These are phyloP conservation scores for Drosophila subsilvestris DNA, from an alignment of 2,888 invertebrate genomes.

Conservation along the genomic window DNA sequence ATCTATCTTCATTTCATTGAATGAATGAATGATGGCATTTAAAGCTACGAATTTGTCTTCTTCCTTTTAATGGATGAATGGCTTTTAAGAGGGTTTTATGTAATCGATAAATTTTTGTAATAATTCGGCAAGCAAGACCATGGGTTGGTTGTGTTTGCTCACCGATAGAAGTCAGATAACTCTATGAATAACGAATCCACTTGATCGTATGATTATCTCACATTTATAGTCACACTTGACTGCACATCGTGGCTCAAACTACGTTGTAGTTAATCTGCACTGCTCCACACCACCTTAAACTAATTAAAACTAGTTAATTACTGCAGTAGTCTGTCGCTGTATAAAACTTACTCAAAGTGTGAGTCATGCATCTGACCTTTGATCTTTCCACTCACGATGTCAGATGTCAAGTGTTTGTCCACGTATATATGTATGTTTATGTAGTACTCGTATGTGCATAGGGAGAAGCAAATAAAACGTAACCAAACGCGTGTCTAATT, in stretches of 20 bases:
- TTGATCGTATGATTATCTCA: not conserved
- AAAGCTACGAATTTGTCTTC: not conserved
- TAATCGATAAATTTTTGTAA: too few relatives aligned
- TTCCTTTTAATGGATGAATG: not conserved
- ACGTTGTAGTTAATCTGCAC: slow-evolving; percentile 8
- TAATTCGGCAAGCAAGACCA: too few relatives aligned
- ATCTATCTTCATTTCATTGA: not conserved
- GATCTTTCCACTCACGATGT: slow-evolving; percentile 33
- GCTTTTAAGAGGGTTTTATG: not conserved
- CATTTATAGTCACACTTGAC: not conserved
- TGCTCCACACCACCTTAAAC: slow-evolving; percentile 13
- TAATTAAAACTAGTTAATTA: slow-evolving; percentile 46
- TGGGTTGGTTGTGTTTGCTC: too few relatives aligned
- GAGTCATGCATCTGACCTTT: slow-evolving; percentile 9
- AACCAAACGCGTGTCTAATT: slow-evolving; percentile 16
- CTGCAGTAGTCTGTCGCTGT: slow-evolving; percentile 30
- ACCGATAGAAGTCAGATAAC: too few relatives aligned
- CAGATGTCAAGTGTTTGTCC: slow-evolving; percentile 19
- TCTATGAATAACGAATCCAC: not conserved
- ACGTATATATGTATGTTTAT: too few relatives aligned
- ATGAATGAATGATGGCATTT: slow-evolving; percentile 1
- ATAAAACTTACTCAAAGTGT: slow-evolving; percentile 29
- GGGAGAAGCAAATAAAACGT: too few relatives aligned
- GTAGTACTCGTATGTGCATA: too few relatives aligned
- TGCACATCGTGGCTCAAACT: slow-evolving; percentile 4